Base-by-base conservation (phyloP, 92 coral and sea anemone species). In the Plumapathes pennacea region DNA sequence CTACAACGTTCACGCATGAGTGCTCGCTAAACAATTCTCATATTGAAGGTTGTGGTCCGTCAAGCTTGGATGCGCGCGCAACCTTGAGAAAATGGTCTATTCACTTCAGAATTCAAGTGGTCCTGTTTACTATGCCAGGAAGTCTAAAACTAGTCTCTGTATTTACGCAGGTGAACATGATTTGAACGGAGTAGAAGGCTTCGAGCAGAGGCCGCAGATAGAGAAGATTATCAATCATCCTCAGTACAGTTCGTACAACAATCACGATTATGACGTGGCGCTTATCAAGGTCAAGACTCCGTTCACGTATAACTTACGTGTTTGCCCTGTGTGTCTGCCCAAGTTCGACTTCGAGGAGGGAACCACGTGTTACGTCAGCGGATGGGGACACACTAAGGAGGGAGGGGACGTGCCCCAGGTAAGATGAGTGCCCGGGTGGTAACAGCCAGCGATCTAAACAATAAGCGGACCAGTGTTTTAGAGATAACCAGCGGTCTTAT, bases 321-420 rank as follows among this genome's bases (percentile, higher is more conserved):
- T 85, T 34, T 62, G 88, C 32, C 96, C 98, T 4, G 90, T 92
- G 19, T 92, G 98, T 49, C 83, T 92, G 28, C 89, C 96, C 24
- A 60, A 54, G 44, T 21, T 59, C 0, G 86, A 87, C 40, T 77
- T 77, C 32, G 66, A 58, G 0, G 46, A 47, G 27, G 71, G 77
- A 13, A 67, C 86, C 9, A 33, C 54, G 7, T 87, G 95, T 50
- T 69, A 20, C 42, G 65, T 87, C 38, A 77, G 86, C 40, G 95
- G 95, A 40, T 87, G 95, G 95, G 95, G 95, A 2, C 80, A 82
- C 36, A 81, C 88, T 1, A n/a, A 43, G 25, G 95, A 87, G 53
- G 57, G 59, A 0, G 95, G 95, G 15, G 69, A 77, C 50, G 69
- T 80, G 15, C 69, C 88, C 1, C 60, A 62, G 88, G 83, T 81